phyloP scores from a whole-genome alignment of 1,140 invertebrate species.

The Nomia melanderi region DNA sequence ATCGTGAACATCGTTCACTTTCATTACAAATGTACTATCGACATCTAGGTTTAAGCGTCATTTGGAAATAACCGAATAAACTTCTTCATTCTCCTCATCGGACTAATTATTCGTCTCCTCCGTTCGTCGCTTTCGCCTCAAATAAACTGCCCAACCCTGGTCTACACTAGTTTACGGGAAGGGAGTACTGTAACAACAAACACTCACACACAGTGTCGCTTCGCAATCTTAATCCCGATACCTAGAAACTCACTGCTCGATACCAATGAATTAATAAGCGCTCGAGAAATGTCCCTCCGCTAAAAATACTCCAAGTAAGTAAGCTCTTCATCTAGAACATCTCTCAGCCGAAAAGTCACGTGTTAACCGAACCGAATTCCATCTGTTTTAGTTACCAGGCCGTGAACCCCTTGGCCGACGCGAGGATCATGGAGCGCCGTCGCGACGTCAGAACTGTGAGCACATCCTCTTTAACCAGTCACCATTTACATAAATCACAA shows the following conservation, averaged over 20 bases:
- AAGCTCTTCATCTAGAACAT: constrained; percentile 42
- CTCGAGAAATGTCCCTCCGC: constrained; percentile 26
- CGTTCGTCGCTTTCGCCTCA: no score
- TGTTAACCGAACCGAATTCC: constrained; percentile 33
- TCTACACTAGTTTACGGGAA: background rate
- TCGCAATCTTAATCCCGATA: background rate
- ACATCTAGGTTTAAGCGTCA: no score
- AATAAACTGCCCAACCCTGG: no score
- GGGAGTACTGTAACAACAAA: background rate
- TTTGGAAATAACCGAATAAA: no score
- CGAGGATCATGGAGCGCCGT: background rate
- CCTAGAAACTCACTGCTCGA: background rate
- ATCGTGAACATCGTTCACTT: no score
- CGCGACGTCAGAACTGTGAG: background rate
- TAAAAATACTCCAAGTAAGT: constrained; percentile 53
- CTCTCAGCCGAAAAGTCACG: background rate
- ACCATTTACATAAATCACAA: background rate
- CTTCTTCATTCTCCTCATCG: no score
- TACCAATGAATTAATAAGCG: constrained; percentile 3
- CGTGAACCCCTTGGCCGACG: constrained; percentile 30
- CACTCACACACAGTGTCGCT: no score
- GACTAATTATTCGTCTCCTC: no score
- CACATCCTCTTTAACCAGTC: background rate
- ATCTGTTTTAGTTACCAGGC: constrained; percentile 50
- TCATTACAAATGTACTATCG: no score